phyloP scores from a whole-genome alignment of 2,797 vertebrate genomes.

The Gila robusta region DNA sequence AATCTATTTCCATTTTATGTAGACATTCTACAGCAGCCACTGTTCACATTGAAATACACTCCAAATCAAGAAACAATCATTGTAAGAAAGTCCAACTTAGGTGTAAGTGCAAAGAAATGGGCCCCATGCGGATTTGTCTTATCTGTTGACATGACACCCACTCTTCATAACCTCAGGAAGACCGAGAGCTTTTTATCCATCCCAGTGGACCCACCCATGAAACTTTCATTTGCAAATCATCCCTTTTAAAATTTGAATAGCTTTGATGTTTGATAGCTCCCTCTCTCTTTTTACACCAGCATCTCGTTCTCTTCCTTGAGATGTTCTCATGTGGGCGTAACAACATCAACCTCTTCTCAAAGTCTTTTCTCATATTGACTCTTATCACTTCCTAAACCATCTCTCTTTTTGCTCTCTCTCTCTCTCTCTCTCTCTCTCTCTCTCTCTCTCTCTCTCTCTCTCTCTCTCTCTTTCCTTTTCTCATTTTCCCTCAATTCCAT shows the following conservation, averaged over 20 bases:
- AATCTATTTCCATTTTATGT: not conserved
- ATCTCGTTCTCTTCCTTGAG: slow-evolving; percentile 51
- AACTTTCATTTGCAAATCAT: slow-evolving; percentile 52
- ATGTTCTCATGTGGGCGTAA: slow-evolving; percentile 53
- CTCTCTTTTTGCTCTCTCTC: slow-evolving; percentile 44
- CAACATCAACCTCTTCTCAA: slow-evolving; percentile 38
- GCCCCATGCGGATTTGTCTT: slow-evolving; percentile 27
- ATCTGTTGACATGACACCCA: slow-evolving; percentile 53
- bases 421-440: slow-evolving; percentile 40
- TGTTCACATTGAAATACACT: not conserved
- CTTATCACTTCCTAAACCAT: slow-evolving; percentile 32
- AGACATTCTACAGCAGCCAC: not conserved
- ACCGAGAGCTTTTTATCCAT: slow-evolving; percentile 44
- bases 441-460: slow-evolving; percentile 43
- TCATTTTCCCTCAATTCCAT: slow-evolving; percentile 53
- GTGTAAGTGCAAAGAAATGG: slow-evolving; percentile 1
- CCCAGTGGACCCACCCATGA: slow-evolving; percentile 46
- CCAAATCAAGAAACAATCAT: slow-evolving; percentile 9
- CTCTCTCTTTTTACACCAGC: slow-evolving; percentile 22
- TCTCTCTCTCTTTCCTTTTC: slow-evolving; percentile 37
- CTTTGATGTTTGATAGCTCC: slow-evolving; percentile 55
- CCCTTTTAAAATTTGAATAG: slow-evolving; percentile 52
- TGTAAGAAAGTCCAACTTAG: not conserved
- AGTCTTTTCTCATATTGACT: slow-evolving; percentile 47
- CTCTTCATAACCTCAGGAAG: slow-evolving; percentile 49